These are phyloP conservation scores for Mesoclemmys tuberculata DNA, from an alignment of 2,113 vertebrate species.

Conservation along the genomic window DNA sequence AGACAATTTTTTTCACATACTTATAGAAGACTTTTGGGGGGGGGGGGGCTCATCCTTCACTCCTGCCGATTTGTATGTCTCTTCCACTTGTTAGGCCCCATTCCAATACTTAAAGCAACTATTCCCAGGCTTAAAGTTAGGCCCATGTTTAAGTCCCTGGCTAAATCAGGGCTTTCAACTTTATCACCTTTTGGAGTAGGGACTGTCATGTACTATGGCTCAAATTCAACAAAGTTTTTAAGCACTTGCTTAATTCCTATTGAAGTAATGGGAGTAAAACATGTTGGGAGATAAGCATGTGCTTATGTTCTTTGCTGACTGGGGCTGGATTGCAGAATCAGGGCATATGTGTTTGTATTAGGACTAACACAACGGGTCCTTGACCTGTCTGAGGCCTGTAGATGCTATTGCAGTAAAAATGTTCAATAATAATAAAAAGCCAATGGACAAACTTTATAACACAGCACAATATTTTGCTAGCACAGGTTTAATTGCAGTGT, in stretches of 20 bases:
- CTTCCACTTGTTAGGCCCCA: background rate
- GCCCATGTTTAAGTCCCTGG: background rate
- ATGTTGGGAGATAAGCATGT: background rate
- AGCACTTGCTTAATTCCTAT: background rate
- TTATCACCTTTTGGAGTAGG: background rate
- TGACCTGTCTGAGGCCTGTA: fast-evolving
- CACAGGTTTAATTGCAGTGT: fast-evolving
- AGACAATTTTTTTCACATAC: background rate
- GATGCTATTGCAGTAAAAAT: background rate
- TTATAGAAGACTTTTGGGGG: background rate
- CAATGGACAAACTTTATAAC: background rate
- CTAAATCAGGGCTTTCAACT: fast-evolving
- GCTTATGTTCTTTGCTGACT: fast-evolving
- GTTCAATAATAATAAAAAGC: background rate
- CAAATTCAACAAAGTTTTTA: fast-evolving
- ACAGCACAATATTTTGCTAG: background rate
- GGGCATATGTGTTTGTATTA: background rate
- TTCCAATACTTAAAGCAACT: background rate
- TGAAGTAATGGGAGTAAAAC: background rate
- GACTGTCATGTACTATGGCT: background rate
- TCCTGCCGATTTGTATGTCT: background rate
- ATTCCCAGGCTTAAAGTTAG: background rate
- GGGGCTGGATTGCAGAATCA: fast-evolving
- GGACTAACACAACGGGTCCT: background rate
- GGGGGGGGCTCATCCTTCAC: background rate